Base-by-base conservation (phyloP, 2,113 vertebrate genomes). In the Hyperopisus bebe region DNA sequence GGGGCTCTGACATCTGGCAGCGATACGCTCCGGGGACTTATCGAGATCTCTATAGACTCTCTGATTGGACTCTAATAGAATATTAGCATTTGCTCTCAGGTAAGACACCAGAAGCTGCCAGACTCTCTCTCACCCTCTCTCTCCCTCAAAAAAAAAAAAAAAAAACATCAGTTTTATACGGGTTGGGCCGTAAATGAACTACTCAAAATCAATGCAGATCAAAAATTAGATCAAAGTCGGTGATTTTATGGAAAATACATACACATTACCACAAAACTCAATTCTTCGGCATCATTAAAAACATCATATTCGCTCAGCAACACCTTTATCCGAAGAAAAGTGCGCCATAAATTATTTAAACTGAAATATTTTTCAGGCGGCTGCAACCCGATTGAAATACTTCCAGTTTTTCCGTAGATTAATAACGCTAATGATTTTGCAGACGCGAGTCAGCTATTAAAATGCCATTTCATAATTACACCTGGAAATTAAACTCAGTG, bases 21-120 rank as follows among this genome's bases (percentile, higher is more conserved):
- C 90, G 94, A 94, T 90, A 92, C 92, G 95, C 96, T 96, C 95
- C 92, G 95, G 96, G 96, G 96, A 96, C 94, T 94, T 94, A 95
- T 95, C 94, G 92, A 95, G 94, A 94, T 95, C 96, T 96, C 95
- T 94, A 93, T 89, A 96, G 96, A 96, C 94, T 94, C 93, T 93
- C 94, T 96, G 95, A 96, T 96, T 96, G 95, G 95, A 92, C 96
- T 96, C 95, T 97, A 97, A 97, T 97, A 97, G 96, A 97, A 97
- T 96, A 97, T 96, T 96, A 96, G 95, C 96, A 96, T 96, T 96
- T 95, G 95, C 95, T 96, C 95, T 95, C 95, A 95, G 96, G 95
- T 96, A 95, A 94, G 95, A 93, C 94, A 94, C 92, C 93, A 92
- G 91, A 94, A 93, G 92, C 94, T 90, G 92, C 92, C 91, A 93